Evolutionary conservation across 2,888 invertebrate genomes (phyloP).

Genomic region (Halictus quadricinctus): DNA sequence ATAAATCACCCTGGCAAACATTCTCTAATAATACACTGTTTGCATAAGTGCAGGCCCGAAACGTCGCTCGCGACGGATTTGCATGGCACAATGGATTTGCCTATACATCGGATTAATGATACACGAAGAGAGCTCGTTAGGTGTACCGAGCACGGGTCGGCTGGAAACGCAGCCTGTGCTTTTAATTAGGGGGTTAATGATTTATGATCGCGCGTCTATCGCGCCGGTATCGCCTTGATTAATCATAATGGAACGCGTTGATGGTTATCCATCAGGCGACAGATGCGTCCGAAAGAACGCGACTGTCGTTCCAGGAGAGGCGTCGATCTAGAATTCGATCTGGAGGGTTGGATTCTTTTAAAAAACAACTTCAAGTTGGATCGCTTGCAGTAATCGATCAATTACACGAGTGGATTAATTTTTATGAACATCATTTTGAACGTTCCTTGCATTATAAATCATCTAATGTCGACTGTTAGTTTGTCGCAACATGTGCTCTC

Average conservation of each 20-base stretch:
- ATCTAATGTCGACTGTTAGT: no score
- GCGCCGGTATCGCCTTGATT: slow-evolving; percentile 14
- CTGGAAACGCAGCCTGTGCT: slow-evolving; percentile 45
- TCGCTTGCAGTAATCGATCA: no score
- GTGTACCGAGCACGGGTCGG: slow-evolving; percentile 24
- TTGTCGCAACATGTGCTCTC: no score
- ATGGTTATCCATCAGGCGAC: not conserved
- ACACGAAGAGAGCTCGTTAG: slow-evolving; percentile 31
- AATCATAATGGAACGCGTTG: slow-evolving; percentile 1
- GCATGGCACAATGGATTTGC: slow-evolving; percentile 1
- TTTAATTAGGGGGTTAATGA: slow-evolving; percentile 53
- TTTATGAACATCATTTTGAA: not conserved
- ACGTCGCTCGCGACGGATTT: slow-evolving; percentile 1
- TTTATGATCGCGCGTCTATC: slow-evolving; percentile 22
- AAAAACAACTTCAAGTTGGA: no score
- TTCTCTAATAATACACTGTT: slow-evolving; percentile 13
- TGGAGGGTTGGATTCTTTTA: no score
- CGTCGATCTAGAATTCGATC: not conserved
- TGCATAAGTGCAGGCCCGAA: not conserved
- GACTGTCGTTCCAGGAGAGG: not conserved
- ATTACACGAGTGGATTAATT: no score
- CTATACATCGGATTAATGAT: not conserved
- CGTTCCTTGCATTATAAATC: no score
- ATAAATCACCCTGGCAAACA: slow-evolving; percentile 8
- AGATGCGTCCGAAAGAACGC: not conserved